Base-by-base conservation (phyloP, 1,140 invertebrate genomes). In the Panagrolaimus sp. region DNA sequence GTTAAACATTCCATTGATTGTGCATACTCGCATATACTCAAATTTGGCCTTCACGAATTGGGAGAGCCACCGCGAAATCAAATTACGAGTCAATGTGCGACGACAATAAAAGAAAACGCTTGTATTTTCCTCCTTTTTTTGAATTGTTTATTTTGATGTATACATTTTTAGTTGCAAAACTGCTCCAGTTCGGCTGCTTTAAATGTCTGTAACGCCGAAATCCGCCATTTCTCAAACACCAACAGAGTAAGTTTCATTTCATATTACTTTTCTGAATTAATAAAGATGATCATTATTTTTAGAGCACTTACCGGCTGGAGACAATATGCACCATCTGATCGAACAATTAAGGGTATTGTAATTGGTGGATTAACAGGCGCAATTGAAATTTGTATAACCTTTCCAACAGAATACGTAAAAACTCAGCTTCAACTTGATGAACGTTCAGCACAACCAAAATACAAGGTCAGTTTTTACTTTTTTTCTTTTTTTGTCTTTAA, bases 341-440 rank as follows among this genome's bases (percentile, higher is more conserved):
- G 87, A 78, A 87, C 91, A 57, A 53, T 89, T 72, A 88, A 92
- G 85, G 91, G 86, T 79, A 90, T 93, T 71, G 86, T 93, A 38
- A 91, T 91, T 90, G 91, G 91, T 82, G 91, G 91, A 45, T 90
- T 92, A 43, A 92, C 91, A 57, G 90, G 96, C 66, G 96, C 92
- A 67, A 94, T 98, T 81, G 96, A 98, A 87, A 98, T 98, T 83
- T 97, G 93, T 85, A 98, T 98, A 69, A 98, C 96, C 74, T 98
- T 93, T 85, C 96, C 96, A 25, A 98, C 96, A 4, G 96, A 98
- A 87, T 98, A 96, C 85, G 94, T 98, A 1, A 98, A 98, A 87
- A 98, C 96, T 66, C 95, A 98, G 80, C 86, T 99, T 57, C 96
- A 99, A 85, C 86, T 99, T 71, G 96, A 99, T 84, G 93, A 97